phyloP scores from a whole-genome alignment of 1,140 invertebrate species.

The Atta cephalotes region DNA sequence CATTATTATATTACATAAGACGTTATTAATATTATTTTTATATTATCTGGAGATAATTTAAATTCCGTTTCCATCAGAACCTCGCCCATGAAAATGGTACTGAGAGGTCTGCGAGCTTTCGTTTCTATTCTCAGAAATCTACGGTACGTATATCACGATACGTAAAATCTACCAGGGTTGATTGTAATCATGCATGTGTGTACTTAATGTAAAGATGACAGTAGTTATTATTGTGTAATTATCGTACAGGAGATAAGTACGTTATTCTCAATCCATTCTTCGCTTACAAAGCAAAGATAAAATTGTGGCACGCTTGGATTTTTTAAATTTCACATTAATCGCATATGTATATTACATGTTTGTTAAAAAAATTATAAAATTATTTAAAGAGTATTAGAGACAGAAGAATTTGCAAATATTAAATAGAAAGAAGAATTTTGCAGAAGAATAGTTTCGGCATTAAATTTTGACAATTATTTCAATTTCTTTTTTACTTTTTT shows the following conservation, averaged over 20 bases:
- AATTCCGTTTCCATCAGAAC: neutral
- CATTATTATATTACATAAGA: neutral
- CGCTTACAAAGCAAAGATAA: neutral
- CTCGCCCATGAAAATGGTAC: constrained; percentile 11
- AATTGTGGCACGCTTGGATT: constrained; percentile 42
- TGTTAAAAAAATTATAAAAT: neutral
- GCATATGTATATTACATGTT: neutral
- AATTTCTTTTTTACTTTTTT: neutral
- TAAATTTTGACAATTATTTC: neutral
- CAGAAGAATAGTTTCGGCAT: neutral
- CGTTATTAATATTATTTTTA: constrained; percentile 16
- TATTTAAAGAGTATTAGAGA: neutral
- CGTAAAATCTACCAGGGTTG: constrained; percentile 16
- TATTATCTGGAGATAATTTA: neutral
- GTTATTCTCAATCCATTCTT: neutral
- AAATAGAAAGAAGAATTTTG: constrained; percentile 4
- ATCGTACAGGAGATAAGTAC: neutral
- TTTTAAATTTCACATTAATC: neutral
- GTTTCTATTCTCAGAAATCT: constrained; percentile 24
- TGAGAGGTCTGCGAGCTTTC: constrained; percentile 4
- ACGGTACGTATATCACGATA: constrained; percentile 25
- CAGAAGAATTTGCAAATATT: neutral
- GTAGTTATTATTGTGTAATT: constrained; percentile 51
- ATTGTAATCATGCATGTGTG: constrained; percentile 42
- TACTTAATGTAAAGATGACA: constrained; percentile 50